A percentile compares a stretch with the other conserved stretches of the same genome.
These are phyloP conservation scores for Adrianichthys oophorus DNA, from an alignment of 2,797 vertebrate genomes.

Conservation along the genomic window DNA sequence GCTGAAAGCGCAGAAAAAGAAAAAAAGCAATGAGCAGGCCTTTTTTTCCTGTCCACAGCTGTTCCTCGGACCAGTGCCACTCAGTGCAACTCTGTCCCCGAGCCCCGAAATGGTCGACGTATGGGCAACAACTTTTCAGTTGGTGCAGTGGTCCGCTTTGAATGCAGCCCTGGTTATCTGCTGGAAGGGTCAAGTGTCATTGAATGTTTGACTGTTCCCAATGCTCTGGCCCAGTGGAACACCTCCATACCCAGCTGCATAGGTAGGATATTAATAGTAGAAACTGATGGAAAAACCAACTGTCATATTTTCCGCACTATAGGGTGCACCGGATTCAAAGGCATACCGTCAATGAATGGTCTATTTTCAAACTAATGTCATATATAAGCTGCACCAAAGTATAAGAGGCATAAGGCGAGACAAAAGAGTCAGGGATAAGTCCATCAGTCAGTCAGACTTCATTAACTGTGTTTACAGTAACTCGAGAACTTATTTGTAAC, in stretches of 20 bases:
- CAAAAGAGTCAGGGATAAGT: too few species aligned
- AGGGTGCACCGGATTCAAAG: too few species aligned
- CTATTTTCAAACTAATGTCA: too few species aligned
- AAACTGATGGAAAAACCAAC: constrained; percentile 21
- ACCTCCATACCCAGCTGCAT: constrained; percentile 93
- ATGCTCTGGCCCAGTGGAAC: constrained; percentile 96
- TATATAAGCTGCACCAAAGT: too few species aligned
- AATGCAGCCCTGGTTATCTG: constrained; percentile 93
- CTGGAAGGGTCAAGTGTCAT: constrained; percentile 92
- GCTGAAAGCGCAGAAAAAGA: constrained; percentile 2
- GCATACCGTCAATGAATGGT: too few species aligned
- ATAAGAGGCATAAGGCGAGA: too few species aligned
- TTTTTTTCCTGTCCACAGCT: constrained; percentile 74
- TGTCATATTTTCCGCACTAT: too few species aligned
- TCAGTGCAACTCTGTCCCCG: constrained; percentile 95
- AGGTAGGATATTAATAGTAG: constrained; percentile 75
- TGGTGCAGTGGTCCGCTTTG: constrained; percentile 92
- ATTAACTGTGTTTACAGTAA: too few species aligned
- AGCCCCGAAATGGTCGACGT: constrained; percentile 93
- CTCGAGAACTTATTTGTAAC: too few species aligned
- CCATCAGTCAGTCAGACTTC: too few species aligned
- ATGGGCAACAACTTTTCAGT: constrained; percentile 96
- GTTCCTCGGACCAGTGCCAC: constrained; percentile 96
- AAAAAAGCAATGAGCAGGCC: not conserved
- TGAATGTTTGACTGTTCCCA: constrained; percentile 90